These are phyloP conservation scores for Lysandra bellargus DNA, from an alignment of 2,888 invertebrate species.

Conservation along the genomic window DNA sequence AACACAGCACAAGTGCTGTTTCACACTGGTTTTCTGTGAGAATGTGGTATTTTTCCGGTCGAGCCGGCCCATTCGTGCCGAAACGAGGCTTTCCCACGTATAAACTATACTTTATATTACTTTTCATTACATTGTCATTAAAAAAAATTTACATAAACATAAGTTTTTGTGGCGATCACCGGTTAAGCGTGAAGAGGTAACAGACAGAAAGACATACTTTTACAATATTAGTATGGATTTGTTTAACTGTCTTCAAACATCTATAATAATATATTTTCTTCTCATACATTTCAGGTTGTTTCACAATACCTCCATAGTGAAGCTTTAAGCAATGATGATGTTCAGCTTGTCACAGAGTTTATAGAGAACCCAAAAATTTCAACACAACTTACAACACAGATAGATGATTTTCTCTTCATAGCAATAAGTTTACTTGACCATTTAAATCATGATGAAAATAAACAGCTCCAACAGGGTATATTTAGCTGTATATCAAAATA, in stretches of 20 bases:
- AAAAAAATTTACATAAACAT: too few relatives aligned
- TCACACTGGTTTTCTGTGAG: too few relatives aligned
- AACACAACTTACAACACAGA: constrained; percentile 53
- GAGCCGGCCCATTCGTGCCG: too few relatives aligned
- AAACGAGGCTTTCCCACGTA: too few relatives aligned
- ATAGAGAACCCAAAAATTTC: constrained; percentile 62
- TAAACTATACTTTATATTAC: not conserved
- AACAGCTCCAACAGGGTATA: constrained; percentile 49
- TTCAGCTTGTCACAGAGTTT: constrained; percentile 55
- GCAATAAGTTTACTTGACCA: constrained; percentile 56
- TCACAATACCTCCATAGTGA: constrained; percentile 60
- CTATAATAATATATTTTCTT: not conserved
- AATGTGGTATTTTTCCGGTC: too few relatives aligned
- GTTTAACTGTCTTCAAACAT: not conserved
- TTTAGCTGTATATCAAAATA: constrained; percentile 57
- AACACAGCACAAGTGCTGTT: too few relatives aligned
- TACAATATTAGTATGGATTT: too few relatives aligned
- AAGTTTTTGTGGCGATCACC: too few relatives aligned
- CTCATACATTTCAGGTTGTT: constrained; percentile 59
- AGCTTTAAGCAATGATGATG: constrained; percentile 52
- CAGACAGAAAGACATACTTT: too few relatives aligned
- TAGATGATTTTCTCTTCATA: constrained; percentile 59
- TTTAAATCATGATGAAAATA: constrained; percentile 47
- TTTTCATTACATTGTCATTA: not conserved
- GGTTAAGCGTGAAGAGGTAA: too few relatives aligned